Conservation (phyloP, 53 echinoderm and acorn worm species). For the Luidia sarsii region DNA sequence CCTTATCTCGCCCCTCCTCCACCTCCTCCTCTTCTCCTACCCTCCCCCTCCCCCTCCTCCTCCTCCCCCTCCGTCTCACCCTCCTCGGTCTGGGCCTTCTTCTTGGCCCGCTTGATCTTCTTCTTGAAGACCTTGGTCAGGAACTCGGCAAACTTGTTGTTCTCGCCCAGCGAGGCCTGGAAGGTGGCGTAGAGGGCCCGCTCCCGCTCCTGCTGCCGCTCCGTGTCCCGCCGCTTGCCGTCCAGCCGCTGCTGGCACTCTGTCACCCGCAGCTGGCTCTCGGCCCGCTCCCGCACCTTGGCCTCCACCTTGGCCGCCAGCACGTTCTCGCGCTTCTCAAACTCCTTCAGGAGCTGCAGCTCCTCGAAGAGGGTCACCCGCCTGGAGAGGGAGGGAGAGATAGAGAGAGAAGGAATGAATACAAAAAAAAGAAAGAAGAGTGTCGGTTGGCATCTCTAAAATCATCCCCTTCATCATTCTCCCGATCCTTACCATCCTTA, state of each 20-base stretch:
- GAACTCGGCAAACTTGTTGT: constrained; percentile 98
- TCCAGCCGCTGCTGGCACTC: constrained; percentile 86
- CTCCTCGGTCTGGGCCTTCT: constrained; percentile 89
- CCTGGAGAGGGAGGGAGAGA: constrained; percentile 40
- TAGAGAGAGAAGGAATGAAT: too few species aligned
- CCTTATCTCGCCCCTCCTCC: too few species aligned
- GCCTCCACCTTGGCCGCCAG: constrained; percentile 91
- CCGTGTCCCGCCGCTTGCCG: constrained; percentile 86
- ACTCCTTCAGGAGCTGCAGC: constrained; percentile 91
- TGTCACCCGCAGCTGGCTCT: constrained; percentile 83
- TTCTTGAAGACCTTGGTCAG: constrained; percentile 98
- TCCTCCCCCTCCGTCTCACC: constrained; percentile 75
- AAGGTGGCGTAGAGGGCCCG: constrained; percentile 95
- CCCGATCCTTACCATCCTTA: too few species aligned
- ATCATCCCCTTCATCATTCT: too few species aligned
- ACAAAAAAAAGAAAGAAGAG: too few species aligned
- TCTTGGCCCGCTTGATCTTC: constrained; percentile 98
- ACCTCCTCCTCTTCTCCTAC: too few species aligned
- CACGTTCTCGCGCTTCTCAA: constrained; percentile 96
- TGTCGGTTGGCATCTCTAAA: too few species aligned
- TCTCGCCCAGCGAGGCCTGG: constrained; percentile 94
- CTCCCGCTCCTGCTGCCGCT: constrained; percentile 80
- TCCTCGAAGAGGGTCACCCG: constrained; percentile 75
- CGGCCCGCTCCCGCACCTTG: constrained; percentile 82
- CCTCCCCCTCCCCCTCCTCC: constrained; percentile 90